Base-by-base conservation (phyloP, 2,797 vertebrate genomes). In the Chaenodraco wilsoni region DNA sequence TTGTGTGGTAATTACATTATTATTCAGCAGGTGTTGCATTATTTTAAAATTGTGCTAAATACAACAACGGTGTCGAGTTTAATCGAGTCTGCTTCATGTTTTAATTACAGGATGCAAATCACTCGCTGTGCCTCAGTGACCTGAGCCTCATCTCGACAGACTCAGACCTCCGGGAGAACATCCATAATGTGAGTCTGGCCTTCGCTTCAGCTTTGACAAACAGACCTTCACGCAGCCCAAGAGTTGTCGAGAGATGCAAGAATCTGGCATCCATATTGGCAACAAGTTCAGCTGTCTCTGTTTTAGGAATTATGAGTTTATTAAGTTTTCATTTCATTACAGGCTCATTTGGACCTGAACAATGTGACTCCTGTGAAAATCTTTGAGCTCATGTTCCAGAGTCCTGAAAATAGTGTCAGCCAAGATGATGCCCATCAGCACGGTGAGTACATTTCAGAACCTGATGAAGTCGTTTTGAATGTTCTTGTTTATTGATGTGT, bases 351-450 rank as follows among this genome's bases (percentile, higher is more conserved):
- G 89, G 96, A 98, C 89, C 91, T 98, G 86, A 96, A 94, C 93
- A 97, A 94, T 85, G 94, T 96, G 78, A 97, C 97, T 74, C 95
- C 97, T 83, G 96, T 96, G 93, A 95, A 94, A 92, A 97, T 99
- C 87, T 99, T 99, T 77, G 97, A 99, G 92, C 96, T 97, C 13
- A 97, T 99, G 95, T 98, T 99, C 91, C 98, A 98, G 95, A 98
- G 95, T 94, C 94, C 97, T 55, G 97, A 98, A 78, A 96, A 95
- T 65, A 91, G 95, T 23, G 84, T 95, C 48, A 96, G 95, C 87
- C 95, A 96, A 86, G 97, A 99, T n/a, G 96, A 97, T 55, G 84
- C 91, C 69, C 94, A 95, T 76, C 95, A 95, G 67, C 92, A 90
- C 84, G 97, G 98, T 97, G 91, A 78, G 81, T 82, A 55, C 21